Evolutionary conservation across 2,113 vertebrate genomes (phyloP), one percentile per base, ranked within the genome.

Genomic region (Montifringilla adamsi): DNA sequence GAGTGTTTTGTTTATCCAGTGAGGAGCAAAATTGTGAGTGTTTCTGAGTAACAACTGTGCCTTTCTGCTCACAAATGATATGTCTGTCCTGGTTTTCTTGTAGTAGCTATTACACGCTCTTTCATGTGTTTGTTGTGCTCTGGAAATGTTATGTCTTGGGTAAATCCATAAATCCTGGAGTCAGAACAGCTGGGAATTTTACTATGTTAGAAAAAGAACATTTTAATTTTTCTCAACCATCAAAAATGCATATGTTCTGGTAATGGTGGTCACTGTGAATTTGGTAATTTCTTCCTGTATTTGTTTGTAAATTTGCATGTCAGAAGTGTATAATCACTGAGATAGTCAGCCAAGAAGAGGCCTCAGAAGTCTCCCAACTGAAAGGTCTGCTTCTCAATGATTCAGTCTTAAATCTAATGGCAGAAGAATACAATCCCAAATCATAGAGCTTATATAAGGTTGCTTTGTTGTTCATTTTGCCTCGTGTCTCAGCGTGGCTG

Each of bases 401-500:
- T 52, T 86, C 59, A 26, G 3, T 52, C 52, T 68, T 75, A 50
- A 58, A 67, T 39, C 5, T 35, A 44, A 13, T 26, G 60, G 21
- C 52, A 84, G 47, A 84, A 58, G 28, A 50, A 17, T 50, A 55
- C 27, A 74, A 4, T 35, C 1, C 1, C 64, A 63, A 88, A 70
- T 13, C 0, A 0, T 2, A 24, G 30, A 50, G 30, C 7, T 22
- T 33, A 8, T 30, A 20, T 11, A 41, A 37, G 22, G 7, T 5
- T n/a, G 33, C 76, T 80, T 53, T 27, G 4, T 28, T 68, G 8
- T 18, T 55, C 7, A 1, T 81, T 88, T 80, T 86, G 27, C 43
- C 11, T 70, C 18, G 23, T 66, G 17, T 52, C 50, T 63, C 24
- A 77, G 33, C 2, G 1, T 31, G 37, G 43, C 72, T 86, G 13